Evolutionary conservation across 2,797 vertebrate species (phyloP).

Genomic region (Nannoperca obscura): DNA sequence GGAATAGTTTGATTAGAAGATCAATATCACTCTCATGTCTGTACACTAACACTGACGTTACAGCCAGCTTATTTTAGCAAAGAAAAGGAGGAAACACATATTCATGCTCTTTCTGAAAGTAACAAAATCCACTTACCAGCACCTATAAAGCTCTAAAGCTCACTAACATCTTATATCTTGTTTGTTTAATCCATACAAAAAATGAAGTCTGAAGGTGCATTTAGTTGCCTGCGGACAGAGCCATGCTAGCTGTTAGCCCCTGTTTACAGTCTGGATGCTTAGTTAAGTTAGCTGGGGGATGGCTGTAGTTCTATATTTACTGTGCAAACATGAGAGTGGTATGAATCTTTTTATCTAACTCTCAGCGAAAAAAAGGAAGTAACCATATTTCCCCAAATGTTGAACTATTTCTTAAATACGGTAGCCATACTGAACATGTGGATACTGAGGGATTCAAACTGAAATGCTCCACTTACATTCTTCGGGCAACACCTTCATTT

Average conservation of each 20-base stretch:
- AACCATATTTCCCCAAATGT: not conserved
- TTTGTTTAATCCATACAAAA: not conserved
- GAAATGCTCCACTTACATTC: not conserved
- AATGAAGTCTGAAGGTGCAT: not conserved
- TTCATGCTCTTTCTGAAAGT: not conserved
- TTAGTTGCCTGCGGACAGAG: not conserved
- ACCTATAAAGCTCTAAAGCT: not conserved
- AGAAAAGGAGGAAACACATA: not conserved
- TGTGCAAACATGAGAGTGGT: not conserved
- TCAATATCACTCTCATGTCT: constrained; percentile 18
- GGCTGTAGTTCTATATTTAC: not conserved
- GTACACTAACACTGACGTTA: not conserved
- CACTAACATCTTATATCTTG: not conserved
- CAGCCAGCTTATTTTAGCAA: not conserved
- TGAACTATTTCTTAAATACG: not conserved
- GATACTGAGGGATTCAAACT: not conserved
- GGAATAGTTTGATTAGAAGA: not conserved
- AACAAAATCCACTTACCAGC: not conserved
- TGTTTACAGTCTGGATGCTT: not conserved
- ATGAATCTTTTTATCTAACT: not conserved
- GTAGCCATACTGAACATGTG: not conserved
- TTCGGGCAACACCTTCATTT: constrained; percentile 16
- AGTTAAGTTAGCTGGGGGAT: not conserved
- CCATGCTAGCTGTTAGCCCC: not conserved
- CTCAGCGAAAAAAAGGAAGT: not conserved